Conservation (phyloP, 64 coral and sea anemone genomes). For the Platygyra sinensis region DNA sequence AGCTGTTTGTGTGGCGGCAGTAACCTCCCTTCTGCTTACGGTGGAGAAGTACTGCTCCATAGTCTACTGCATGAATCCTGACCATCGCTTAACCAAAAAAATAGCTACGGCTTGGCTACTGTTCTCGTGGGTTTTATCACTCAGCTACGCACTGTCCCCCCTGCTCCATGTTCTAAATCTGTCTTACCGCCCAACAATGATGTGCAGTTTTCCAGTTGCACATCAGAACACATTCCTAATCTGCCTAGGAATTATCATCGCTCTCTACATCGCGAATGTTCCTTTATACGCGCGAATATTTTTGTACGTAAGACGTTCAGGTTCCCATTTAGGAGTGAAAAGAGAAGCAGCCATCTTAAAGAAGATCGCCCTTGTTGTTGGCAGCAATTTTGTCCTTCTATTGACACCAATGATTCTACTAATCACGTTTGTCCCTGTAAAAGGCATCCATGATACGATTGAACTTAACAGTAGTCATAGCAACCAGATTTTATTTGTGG, state of each 20-base stretch:
- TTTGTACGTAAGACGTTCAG: conserved; percentile 45
- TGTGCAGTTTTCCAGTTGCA: conserved; percentile 48
- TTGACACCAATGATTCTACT: conserved; percentile 42
- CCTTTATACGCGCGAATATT: conserved; percentile 60
- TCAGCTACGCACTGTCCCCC: conserved; percentile 27
- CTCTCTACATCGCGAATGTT: conserved; percentile 49
- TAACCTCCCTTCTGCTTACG: conserved; percentile 46
- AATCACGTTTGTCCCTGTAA: conserved; percentile 12
- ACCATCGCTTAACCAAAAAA: conserved; percentile 23
- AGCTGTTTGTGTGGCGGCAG: conserved; percentile 30
- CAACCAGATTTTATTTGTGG: background rate
- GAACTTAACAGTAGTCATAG: background rate
- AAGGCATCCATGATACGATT: conserved; percentile 27
- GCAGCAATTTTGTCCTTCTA: conserved; percentile 49
- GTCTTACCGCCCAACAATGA: background rate
- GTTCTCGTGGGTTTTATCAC: conserved; percentile 27
- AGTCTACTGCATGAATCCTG: conserved; percentile 60
- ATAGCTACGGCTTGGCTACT: background rate
- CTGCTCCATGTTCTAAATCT: background rate
- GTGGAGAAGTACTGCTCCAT: conserved; percentile 61
- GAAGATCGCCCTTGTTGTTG: conserved; percentile 54
- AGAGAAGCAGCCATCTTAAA: conserved; percentile 37
- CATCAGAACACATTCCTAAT: conserved; percentile 17
- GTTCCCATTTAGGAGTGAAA: conserved; percentile 31
- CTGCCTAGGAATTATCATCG: conserved; percentile 28